phyloP scores from a whole-genome alignment of 1,140 invertebrate genomes.

The Drosophila chauvacae region DNA sequence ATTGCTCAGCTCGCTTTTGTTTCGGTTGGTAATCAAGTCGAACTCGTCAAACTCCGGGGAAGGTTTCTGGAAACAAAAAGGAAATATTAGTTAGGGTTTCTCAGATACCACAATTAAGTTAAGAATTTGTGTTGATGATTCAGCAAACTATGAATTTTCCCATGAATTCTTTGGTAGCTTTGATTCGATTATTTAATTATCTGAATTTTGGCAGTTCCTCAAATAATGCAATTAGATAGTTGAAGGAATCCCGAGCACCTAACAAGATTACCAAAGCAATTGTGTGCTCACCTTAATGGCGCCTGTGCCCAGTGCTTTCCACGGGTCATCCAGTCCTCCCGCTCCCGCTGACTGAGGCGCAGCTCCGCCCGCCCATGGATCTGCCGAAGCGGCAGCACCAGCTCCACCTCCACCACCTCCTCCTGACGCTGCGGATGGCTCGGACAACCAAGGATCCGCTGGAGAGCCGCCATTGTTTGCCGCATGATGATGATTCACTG shows the following conservation, averaged over 20 bases:
- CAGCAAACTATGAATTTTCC: neutral
- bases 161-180: neutral
- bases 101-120: no score
- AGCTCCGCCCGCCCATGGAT: conserved; percentile 71
- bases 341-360: conserved; percentile 84
- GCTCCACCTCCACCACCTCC: conserved; percentile 3
- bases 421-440: conserved; percentile 55
- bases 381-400: conserved; percentile 34
- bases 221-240: neutral
- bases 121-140: neutral
- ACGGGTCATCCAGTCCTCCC: conserved; percentile 81
- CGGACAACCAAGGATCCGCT: conserved; percentile 87
- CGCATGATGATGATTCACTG: conserved; percentile 41
- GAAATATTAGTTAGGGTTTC: no score
- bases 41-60: conserved; percentile 93
- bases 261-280: neutral
- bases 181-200: neutral
- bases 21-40: conserved; percentile 91
- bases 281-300: conserved; percentile 58
- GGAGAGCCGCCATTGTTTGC: conserved; percentile 65
- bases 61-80: conserved; percentile 52
- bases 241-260: neutral
- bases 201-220: neutral
- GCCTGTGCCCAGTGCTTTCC: conserved; percentile 65
- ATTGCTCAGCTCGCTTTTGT: conserved; percentile 83